A percentile compares a stretch with the other conserved stretches of the same genome.
Conservation (phyloP, 2,797 vertebrate species). For the Hippopotamyrus pictus region DNA sequence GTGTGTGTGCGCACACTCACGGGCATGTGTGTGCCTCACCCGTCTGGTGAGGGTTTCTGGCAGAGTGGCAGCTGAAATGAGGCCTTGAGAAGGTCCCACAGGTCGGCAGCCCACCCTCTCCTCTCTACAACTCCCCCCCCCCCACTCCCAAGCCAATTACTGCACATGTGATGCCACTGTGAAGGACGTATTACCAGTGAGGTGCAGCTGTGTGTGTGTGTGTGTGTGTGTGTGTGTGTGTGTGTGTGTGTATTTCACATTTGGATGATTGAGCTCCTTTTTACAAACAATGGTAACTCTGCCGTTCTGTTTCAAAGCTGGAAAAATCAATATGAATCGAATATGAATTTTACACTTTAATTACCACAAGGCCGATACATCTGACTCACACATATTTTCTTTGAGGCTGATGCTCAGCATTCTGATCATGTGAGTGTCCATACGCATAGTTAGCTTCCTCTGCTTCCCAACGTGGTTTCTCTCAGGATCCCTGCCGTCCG, state of each 20-base stretch:
- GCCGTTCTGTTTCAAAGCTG: not conserved
- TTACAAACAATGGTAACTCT: not conserved
- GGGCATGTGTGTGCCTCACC: not conserved
- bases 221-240: slow-evolving; percentile 3
- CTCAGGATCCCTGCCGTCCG: not conserved
- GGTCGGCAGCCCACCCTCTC: slow-evolving; percentile 7
- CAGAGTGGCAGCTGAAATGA: slow-evolving; percentile 18
- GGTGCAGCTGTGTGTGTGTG: not conserved
- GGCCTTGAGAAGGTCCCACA: slow-evolving; percentile 22
- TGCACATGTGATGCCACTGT: slow-evolving; percentile 24
- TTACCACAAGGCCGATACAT: not conserved
- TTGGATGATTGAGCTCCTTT: slow-evolving; percentile 1
- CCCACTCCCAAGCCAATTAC: slow-evolving; percentile 23
- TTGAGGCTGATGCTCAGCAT: not conserved
- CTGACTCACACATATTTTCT: not conserved
- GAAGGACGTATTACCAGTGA: slow-evolving; percentile 22
- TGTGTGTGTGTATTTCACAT: not conserved
- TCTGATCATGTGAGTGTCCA: not conserved
- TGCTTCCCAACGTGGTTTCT: not conserved
- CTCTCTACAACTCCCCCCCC: not conserved
- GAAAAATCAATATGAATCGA: not conserved
- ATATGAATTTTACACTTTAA: not conserved
- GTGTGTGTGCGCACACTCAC: not conserved
- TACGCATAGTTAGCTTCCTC: not conserved
- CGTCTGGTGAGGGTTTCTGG: slow-evolving; percentile 16